Evolutionary conservation across 1,140 invertebrate species (phyloP).

Genomic region (Lerema accius): DNA sequence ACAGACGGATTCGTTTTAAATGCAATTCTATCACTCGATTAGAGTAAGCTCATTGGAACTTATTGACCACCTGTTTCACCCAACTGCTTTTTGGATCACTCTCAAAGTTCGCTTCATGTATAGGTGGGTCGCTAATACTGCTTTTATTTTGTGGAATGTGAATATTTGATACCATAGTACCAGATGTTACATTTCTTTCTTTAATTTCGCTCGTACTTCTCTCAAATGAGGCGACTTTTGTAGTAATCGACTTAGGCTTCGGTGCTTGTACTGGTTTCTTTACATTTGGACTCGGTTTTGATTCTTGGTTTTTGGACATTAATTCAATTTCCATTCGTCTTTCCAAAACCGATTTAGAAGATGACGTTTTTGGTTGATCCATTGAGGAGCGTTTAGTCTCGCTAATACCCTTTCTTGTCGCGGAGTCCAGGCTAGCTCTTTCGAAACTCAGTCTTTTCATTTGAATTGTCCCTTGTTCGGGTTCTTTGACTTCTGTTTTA

Average conservation of each 20-base stretch:
- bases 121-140: conserved; percentile 41
- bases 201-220: conserved; percentile 57
- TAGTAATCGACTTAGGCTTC: conserved; percentile 67
- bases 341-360: conserved; percentile 76
- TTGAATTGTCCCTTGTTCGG: conserved; percentile 65
- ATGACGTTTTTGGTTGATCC: conserved; percentile 59
- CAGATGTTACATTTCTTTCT: conserved; percentile 39
- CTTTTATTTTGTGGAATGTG: conserved; percentile 55
- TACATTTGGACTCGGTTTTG: conserved; percentile 43
- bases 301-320: conserved; percentile 59
- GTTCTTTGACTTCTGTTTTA: conserved; percentile 40
- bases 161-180: conserved; percentile 39
- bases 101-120: conserved; percentile 41
- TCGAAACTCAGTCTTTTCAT: conserved; percentile 78
- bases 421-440: conserved; percentile 78
- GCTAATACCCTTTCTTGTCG: conserved; percentile 55
- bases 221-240: conserved; percentile 70
- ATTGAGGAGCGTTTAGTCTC: conserved; percentile 47
- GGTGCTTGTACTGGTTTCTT: conserved; percentile 55
- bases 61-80: conserved; percentile 82
- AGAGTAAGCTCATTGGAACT: conserved; percentile 76
- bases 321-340: conserved; percentile 78
- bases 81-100: conserved; percentile 73
- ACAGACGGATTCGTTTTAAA: conserved; percentile 61
- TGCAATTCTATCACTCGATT: conserved; percentile 47